These are phyloP conservation scores for Priapulus caudatus DNA, from an alignment of 2,888 invertebrate genomes.

Conservation along the genomic window DNA sequence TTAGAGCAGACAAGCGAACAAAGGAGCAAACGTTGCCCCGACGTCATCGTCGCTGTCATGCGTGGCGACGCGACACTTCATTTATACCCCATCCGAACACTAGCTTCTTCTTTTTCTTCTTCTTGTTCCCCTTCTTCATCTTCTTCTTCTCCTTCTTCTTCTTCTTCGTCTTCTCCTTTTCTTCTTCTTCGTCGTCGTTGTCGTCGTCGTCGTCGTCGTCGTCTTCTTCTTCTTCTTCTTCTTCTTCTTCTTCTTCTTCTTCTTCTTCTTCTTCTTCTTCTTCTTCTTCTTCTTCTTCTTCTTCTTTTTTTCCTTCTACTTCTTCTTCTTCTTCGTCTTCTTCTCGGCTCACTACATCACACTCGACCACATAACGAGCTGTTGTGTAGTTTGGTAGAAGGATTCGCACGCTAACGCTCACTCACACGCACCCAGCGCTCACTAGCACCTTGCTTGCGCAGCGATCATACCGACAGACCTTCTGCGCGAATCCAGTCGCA, in stretches of 20 bases:
- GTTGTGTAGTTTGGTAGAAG: too few relatives aligned
- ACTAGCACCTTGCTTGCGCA: too few relatives aligned
- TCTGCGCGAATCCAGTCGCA: too few relatives aligned
- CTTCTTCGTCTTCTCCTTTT: constrained; percentile 1
- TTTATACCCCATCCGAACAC: neutral
- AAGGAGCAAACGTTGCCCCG: too few relatives aligned
- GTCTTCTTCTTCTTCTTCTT: too few relatives aligned
- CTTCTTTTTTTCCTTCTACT: constrained; percentile 1
- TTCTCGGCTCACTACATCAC: too few relatives aligned
- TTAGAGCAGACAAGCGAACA: too few relatives aligned
- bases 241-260: constrained; percentile 3
- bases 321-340: constrained; percentile 1
- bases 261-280: constrained; percentile 3
- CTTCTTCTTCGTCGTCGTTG: neutral
- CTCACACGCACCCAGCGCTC: too few relatives aligned
- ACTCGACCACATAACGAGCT: too few relatives aligned
- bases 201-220: neutral
- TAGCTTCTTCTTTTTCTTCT: constrained; percentile 3
- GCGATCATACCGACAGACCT: too few relatives aligned
- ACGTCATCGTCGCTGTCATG: too few relatives aligned
- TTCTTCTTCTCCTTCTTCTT: constrained; percentile 3
- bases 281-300: constrained; percentile 3
- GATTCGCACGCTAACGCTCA: too few relatives aligned
- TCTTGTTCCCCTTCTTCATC: neutral
- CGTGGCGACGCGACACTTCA: neutral